Evolutionary conservation across 1,140 invertebrate species (phyloP), one percentile per base, ranked within the genome.

Genomic region (Prorops nasuta): DNA sequence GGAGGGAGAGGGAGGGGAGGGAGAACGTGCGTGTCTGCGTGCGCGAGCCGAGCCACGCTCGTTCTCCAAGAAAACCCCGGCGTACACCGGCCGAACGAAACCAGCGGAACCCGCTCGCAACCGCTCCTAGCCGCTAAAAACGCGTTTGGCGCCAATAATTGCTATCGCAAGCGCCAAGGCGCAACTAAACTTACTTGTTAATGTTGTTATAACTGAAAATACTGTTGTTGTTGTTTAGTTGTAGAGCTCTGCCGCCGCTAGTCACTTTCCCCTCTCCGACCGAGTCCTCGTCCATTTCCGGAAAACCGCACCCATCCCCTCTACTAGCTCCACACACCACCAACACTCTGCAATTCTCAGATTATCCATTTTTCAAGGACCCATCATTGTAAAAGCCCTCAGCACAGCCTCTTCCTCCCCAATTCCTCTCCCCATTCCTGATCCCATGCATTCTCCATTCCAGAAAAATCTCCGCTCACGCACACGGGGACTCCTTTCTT

Each of bases 221-320:
- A 76, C 75, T 77, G 74, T 77, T 77, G 71, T 77, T 77, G 74
- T 77, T 77, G 74, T 77, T 77, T 76, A 76, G 72, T 76, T 76
- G 72, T 77, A 76, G 74, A 76, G 72, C 74, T 76, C 74, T 28
- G 74, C 74, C 72, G 71, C 75, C 74, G 72, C 74, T 76, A 76
- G 74, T 76, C 74, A 76, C 72, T 74, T 69, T 62, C 55, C 63
- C 65, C 60, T 54, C 44, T 52, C 44, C 61, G n/a, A n/a, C n/a
- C n/a, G n/a, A n/a, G n/a, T n/a, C n/a, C n/a, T n/a, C n/a, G n/a
- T n/a, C n/a, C n/a, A n/a, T n/a, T n/a, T n/a, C n/a, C n/a, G n/a
- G n/a, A n/a, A n/a, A n/a, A n/a, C n/a, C n/a, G n/a, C n/a, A n/a
- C n/a, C n/a, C n/a, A n/a, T n/a, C n/a, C n/a, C n/a, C n/a, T n/a